Conservation (phyloP, 2,113 vertebrate genomes). For the Myrmecophaga tridactyla region DNA sequence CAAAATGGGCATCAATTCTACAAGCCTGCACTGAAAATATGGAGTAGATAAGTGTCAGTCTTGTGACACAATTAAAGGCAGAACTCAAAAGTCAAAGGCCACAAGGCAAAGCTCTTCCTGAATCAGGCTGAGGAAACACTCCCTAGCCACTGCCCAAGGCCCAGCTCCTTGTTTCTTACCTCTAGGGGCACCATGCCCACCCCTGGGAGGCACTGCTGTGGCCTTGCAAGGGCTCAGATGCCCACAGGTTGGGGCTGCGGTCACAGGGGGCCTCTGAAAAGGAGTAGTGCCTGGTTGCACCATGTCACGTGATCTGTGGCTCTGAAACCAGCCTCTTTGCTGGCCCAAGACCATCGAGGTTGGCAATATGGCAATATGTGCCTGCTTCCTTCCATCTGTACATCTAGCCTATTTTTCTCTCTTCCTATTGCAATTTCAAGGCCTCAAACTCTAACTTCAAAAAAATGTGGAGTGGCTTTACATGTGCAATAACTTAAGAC, state of each 20-base stretch:
- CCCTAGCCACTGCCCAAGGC: background rate
- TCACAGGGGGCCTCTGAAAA: background rate
- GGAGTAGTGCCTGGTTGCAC: too few species aligned
- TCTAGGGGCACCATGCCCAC: background rate
- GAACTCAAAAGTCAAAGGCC: background rate
- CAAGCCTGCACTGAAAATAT: background rate
- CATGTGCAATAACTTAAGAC: background rate
- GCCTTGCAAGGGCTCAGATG: too few species aligned
- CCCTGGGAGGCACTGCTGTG: too few species aligned
- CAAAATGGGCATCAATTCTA: background rate
- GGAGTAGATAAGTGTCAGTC: background rate
- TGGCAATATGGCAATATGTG: fast-evolving
- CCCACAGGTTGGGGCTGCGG: too few species aligned
- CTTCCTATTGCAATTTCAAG: background rate
- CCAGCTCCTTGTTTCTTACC: background rate
- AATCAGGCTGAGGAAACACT: background rate
- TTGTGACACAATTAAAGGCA: background rate
- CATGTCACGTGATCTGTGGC: background rate
- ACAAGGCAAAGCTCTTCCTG: background rate
- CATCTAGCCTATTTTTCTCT: background rate
- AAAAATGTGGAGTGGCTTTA: background rate
- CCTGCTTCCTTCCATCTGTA: background rate
- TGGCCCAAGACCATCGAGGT: background rate
- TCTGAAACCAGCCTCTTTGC: background rate
- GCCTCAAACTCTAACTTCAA: background rate